phyloP scores from a whole-genome alignment of 2,888 invertebrate genomes.

The Cryptocephalus moraei region DNA sequence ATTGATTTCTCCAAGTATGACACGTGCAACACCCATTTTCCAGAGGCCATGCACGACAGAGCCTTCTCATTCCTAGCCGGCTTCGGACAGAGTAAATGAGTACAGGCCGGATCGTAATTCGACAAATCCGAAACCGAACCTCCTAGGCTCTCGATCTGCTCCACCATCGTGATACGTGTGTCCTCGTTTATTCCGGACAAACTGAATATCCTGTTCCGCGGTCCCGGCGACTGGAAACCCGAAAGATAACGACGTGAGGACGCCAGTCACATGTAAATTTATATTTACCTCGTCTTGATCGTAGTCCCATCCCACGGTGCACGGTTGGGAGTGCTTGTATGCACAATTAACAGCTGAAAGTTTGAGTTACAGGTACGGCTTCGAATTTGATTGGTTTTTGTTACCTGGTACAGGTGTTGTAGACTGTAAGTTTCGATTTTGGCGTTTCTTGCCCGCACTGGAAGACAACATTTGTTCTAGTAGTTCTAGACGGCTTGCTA shows the following conservation, averaged over 20 bases:
- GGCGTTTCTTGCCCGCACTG: slow-evolving; percentile 27
- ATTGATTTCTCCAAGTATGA: slow-evolving; percentile 63
- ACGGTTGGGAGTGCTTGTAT: slow-evolving; percentile 45
- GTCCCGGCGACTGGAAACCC: not conserved
- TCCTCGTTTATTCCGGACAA: slow-evolving; percentile 28
- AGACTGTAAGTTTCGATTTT: slow-evolving; percentile 27
- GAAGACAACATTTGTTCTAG: slow-evolving; percentile 42
- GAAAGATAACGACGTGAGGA: no score
- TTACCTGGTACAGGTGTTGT: slow-evolving; percentile 25
- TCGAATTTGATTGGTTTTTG: not conserved
- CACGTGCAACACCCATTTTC: slow-evolving; percentile 81
- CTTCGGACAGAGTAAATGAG: slow-evolving; percentile 68
- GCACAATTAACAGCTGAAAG: slow-evolving; percentile 10
- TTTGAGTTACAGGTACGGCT: not conserved
- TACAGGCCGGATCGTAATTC: slow-evolving; percentile 51
- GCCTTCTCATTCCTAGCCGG: slow-evolving; percentile 79
- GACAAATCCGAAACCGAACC: slow-evolving; percentile 49
- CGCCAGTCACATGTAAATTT: not conserved
- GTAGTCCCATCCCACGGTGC: slow-evolving; percentile 66
- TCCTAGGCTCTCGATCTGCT: slow-evolving; percentile 38
- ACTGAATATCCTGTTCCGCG: slow-evolving; percentile 20
- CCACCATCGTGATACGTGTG: slow-evolving; percentile 15
- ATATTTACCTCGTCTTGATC: slow-evolving; percentile 25
- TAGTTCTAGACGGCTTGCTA: slow-evolving; percentile 42
- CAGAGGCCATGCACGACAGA: slow-evolving; percentile 75